These are phyloP conservation scores for Pseudopodoces humilis DNA, from an alignment of 2,113 vertebrate species.

Conservation along the genomic window DNA sequence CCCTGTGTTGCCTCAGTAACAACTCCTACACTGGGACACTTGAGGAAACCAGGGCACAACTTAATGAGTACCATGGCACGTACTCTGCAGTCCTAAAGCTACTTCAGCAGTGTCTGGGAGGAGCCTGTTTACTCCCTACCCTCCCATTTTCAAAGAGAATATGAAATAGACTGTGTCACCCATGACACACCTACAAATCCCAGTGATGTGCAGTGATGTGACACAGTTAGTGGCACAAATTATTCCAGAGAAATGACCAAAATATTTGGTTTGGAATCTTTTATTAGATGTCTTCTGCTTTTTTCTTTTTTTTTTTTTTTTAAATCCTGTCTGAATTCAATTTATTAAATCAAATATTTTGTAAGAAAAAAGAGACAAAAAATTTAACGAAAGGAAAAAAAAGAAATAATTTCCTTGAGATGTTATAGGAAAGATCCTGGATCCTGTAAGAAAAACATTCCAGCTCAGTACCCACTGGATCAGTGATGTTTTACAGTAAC, in stretches of 20 bases:
- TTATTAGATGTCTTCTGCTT: not conserved
- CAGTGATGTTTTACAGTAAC: not conserved
- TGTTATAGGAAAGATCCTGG: not conserved
- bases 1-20: constrained; percentile 17
- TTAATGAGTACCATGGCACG: not conserved
- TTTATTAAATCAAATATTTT: not conserved
- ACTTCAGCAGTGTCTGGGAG: not conserved
- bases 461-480: not conserved
- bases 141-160: not conserved
- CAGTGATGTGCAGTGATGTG: not conserved
- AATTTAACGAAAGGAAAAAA: fast-evolving
- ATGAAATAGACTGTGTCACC: not conserved
- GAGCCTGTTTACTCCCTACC: not conserved
- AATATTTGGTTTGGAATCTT: not conserved
- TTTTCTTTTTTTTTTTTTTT: not conserved
- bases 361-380: not conserved
- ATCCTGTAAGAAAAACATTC: not conserved
- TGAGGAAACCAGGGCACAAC: constrained; percentile 39
- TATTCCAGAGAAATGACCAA: not conserved
- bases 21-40: constrained; percentile 8
- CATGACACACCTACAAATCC: not conserved
- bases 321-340: not conserved
- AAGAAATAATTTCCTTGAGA: not conserved
- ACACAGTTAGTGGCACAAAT: not conserved
- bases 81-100: not conserved